Evolutionary conservation across 1,140 invertebrate species (phyloP).

Genomic region (Drosophila baimaii): DNA sequence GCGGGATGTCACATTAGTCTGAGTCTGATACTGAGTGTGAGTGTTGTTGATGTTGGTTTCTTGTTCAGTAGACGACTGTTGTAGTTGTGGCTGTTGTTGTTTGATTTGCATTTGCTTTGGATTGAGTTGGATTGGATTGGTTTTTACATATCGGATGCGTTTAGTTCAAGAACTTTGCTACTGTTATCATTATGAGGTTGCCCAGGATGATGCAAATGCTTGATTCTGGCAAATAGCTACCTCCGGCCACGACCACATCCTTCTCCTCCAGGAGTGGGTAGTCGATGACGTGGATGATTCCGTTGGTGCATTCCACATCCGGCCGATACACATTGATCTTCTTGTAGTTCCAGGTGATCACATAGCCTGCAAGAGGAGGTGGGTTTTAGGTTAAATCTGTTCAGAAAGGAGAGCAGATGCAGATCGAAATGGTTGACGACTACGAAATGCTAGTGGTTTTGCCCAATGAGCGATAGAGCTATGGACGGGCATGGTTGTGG

Average conservation of each 20-base stretch:
- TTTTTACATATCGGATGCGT: constrained; percentile 74
- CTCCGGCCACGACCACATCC: constrained; percentile 89
- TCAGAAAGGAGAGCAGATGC: not conserved
- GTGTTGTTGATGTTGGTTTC: constrained; percentile 37
- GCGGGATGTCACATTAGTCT: constrained; percentile 61
- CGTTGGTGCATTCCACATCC: constrained; percentile 96
- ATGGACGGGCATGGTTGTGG: constrained; percentile 45
- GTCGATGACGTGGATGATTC: constrained; percentile 96
- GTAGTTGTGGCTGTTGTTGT: constrained; percentile 57
- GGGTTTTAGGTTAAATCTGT: not conserved
- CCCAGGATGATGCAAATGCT: constrained; percentile 82
- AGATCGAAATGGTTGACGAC: constrained; percentile 16
- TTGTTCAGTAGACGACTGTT: constrained; percentile 63
- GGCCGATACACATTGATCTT: constrained; percentile 93
- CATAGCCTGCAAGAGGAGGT: constrained; percentile 85
- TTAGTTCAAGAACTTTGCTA: constrained; percentile 83
- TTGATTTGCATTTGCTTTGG: constrained; percentile 59
- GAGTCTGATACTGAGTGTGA: constrained; percentile 36
- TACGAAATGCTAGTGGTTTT: constrained; percentile 27
- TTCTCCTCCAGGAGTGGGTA: constrained; percentile 91
- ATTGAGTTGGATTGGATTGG: constrained; percentile 22
- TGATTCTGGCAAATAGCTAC: constrained; percentile 82
- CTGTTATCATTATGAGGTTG: constrained; percentile 84
- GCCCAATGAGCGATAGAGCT: constrained; percentile 47
- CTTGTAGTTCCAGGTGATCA: constrained; percentile 92